Evolutionary conservation across 2,888 invertebrate genomes (phyloP).

Genomic region (Pristionchus arcanus): DNA sequence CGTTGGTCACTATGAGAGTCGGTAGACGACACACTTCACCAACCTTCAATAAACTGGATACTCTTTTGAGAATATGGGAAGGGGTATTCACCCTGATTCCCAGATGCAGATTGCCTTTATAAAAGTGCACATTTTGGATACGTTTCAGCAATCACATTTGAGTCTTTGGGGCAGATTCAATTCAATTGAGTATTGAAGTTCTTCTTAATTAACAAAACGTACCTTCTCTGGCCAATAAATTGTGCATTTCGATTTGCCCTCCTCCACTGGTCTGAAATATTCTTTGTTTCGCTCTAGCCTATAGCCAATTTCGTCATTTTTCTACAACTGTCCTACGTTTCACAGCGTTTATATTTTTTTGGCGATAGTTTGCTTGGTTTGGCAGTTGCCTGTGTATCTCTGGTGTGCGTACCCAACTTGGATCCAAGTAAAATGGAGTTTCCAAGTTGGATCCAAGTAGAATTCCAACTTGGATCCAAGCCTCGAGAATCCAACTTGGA

Average conservation of each 20-base stretch:
- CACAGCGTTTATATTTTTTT: not conserved
- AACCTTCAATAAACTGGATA: not conserved
- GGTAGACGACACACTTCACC: constrained; percentile 43
- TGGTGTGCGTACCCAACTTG: too few species aligned
- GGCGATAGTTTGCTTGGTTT: too few species aligned
- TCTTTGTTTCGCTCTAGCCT: not conserved
- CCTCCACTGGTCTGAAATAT: constrained; percentile 65
- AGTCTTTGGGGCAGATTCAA: not conserved
- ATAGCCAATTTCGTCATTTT: not conserved
- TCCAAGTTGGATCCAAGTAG: too few species aligned
- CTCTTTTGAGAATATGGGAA: too few species aligned
- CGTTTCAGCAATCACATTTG: not conserved
- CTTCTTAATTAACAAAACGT: not conserved
- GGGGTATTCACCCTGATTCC: too few species aligned
- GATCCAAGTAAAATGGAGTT: too few species aligned
- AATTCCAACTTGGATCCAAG: too few species aligned
- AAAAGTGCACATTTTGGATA: not conserved
- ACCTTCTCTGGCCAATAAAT: constrained; percentile 67
- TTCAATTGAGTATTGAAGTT: not conserved
- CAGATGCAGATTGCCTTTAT: too few species aligned
- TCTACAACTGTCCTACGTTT: not conserved
- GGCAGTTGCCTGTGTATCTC: too few species aligned
- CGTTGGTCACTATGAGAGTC: constrained; percentile 61
- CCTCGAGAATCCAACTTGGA: too few species aligned
- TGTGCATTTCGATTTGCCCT: constrained; percentile 67